These are phyloP conservation scores for Sycon ciliatum DNA, from an alignment of 37 sponge, comb jelly and placozoan genomes.

Conservation along the genomic window DNA sequence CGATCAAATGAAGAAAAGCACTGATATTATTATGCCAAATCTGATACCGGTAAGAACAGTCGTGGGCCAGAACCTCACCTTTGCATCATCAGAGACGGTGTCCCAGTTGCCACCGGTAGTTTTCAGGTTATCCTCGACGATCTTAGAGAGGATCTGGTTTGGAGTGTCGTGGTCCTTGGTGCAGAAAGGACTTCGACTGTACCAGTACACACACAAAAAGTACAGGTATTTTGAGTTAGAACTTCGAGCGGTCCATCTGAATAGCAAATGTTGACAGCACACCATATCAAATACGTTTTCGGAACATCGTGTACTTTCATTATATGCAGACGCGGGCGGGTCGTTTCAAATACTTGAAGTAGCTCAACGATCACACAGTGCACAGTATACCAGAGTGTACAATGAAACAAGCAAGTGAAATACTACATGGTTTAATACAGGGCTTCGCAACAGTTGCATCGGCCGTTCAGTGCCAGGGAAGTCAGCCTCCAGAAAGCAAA, in stretches of 20 bases:
- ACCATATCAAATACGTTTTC: background rate
- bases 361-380: too few relatives aligned
- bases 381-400: too few relatives aligned
- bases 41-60: too few relatives aligned
- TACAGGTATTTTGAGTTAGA: background rate
- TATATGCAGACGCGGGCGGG: background rate
- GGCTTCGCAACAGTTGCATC: too few relatives aligned
- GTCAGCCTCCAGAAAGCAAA: too few relatives aligned
- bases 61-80: slow-evolving; percentile 37
- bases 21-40: background rate
- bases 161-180: slow-evolving; percentile 72
- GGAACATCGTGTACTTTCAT: background rate
- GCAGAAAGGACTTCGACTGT: slow-evolving; percentile 81
- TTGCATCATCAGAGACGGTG: slow-evolving; percentile 66
- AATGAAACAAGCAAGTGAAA: too few relatives aligned
- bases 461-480: too few relatives aligned
- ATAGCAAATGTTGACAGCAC: background rate
- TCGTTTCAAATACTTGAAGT: background rate
- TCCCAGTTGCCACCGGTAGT: slow-evolving; percentile 80
- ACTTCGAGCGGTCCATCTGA: background rate
- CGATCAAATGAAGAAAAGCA: too few relatives aligned
- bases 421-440: too few relatives aligned
- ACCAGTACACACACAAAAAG: background rate
- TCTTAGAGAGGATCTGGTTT: slow-evolving; percentile 68
- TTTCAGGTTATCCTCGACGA: slow-evolving; percentile 74